Percentiles rank a stretch among this genome's conserved stretches.
Conservation (phyloP, 2,888 invertebrate genomes). For the Tachystola acroxantha region DNA sequence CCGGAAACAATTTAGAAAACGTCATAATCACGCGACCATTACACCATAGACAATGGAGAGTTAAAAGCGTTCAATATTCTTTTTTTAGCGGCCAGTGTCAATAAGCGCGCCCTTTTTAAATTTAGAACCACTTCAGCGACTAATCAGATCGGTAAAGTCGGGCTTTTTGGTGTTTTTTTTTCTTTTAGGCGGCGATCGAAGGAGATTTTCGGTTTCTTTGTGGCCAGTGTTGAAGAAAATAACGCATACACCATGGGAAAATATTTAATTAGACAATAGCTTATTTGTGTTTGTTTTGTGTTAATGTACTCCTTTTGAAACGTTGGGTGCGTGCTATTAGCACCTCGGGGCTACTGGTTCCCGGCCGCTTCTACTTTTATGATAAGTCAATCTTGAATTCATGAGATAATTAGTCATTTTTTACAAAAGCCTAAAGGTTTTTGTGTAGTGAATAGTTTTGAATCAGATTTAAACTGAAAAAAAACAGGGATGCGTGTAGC, state of each 20-base stretch:
- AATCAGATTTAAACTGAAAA: too few species aligned
- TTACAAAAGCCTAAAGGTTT: conserved; percentile 3
- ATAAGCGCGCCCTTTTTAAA: conserved; percentile 64
- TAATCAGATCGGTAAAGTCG: conserved; percentile 75
- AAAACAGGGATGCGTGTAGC: too few species aligned
- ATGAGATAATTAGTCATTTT: conserved; percentile 36
- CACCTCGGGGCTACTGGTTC: conserved; percentile 63
- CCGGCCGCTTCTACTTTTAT: conserved; percentile 42
- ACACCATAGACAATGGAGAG: conserved; percentile 58
- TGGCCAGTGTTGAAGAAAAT: conserved; percentile 37
- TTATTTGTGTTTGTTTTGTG: conserved; percentile 76
- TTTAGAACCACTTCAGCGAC: conserved; percentile 71
- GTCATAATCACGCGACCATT: conserved; percentile 59
- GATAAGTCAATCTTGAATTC: conserved; percentile 58
- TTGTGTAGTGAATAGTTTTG: too few species aligned
- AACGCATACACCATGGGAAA: conserved; percentile 64
- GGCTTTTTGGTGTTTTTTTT: conserved; percentile 39
- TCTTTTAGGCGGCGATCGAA: conserved; percentile 43
- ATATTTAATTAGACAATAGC: conserved; percentile 77
- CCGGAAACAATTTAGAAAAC: conserved; percentile 16
- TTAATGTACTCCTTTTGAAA: conserved; percentile 72
- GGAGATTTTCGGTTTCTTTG: conserved; percentile 55
- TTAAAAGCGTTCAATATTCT: conserved; percentile 53
- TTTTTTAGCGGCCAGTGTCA: conserved; percentile 53
- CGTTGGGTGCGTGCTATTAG: conserved; percentile 58